These are phyloP conservation scores for Heliornis fulica DNA, from an alignment of 2,113 vertebrate species.

Conservation along the genomic window DNA sequence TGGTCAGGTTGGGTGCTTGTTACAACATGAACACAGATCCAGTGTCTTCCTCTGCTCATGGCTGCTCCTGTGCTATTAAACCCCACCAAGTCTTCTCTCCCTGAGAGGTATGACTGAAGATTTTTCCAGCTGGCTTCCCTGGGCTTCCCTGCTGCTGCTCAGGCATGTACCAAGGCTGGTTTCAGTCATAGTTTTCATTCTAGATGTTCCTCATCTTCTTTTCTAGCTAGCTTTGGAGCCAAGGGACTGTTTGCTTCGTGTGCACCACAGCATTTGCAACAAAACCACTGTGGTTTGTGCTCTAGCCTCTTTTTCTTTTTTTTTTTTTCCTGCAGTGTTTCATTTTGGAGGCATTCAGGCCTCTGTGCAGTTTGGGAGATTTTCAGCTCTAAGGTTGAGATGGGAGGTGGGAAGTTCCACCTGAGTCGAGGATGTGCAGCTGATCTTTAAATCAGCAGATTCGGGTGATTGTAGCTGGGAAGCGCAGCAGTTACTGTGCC, in stretches of 20 bases:
- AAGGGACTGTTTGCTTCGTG: neutral
- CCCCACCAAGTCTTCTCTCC: neutral
- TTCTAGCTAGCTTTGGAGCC: neutral
- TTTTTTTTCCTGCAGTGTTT: neutral
- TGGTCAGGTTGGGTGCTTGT: rapidly evolving
- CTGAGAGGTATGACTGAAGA: neutral
- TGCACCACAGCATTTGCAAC: neutral
- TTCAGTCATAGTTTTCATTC: neutral
- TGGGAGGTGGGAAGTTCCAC: neutral
- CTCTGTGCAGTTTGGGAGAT: neutral
- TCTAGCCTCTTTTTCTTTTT: too few species aligned
- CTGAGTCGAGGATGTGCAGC: neutral
- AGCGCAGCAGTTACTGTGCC: neutral
- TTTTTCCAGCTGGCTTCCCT: neutral
- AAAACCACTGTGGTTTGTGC: too few species aligned
- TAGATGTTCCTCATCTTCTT: neutral
- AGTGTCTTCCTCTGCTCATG: neutral
- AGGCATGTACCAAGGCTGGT: neutral
- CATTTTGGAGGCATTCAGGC: neutral
- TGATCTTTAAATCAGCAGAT: neutral
- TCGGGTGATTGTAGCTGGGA: neutral
- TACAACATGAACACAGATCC: neutral
- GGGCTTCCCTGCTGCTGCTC: neutral
- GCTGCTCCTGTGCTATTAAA: neutral
- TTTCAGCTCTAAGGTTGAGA: neutral